A percentile compares a stretch with the other conserved stretches of the same genome.
phyloP scores from a whole-genome alignment of 2,797 vertebrate species.

The Spheniscus humboldti region DNA sequence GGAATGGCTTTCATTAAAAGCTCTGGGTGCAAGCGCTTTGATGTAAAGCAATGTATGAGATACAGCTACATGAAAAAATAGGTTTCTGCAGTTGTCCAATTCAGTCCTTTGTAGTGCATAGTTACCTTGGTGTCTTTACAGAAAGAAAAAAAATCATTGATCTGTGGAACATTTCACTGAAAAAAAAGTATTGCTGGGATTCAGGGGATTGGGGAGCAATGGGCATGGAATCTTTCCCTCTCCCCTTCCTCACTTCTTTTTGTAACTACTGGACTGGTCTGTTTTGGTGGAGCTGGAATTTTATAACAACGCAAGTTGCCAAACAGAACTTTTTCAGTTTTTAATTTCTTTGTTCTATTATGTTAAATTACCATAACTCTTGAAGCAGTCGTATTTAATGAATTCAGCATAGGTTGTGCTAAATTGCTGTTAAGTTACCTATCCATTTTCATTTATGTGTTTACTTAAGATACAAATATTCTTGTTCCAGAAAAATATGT shows the following conservation, averaged over 20 bases:
- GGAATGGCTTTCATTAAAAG: neutral
- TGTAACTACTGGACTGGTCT: neutral
- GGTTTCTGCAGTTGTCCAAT: neutral
- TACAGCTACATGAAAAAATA: neutral
- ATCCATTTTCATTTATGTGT: neutral
- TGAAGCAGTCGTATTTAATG: neutral
- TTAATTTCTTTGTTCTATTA: neutral
- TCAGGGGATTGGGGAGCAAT: neutral
- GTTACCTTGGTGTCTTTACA: neutral
- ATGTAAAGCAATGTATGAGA: neutral
- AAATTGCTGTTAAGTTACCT: neutral
- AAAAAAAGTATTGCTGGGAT: neutral
- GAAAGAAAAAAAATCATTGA: neutral
- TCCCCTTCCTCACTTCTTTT: neutral
- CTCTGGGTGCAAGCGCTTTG: neutral
- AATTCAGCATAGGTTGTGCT: neutral
- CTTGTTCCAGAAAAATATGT: slow-evolving; percentile 88
- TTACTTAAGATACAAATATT: neutral
- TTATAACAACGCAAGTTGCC: neutral
- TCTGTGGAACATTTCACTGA: neutral
- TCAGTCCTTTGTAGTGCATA: neutral
- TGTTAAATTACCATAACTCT: neutral
- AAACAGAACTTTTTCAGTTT: neutral
- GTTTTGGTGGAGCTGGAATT: neutral
- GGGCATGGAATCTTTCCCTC: neutral